A percentile compares a stretch with the other conserved stretches of the same genome.
Evolutionary conservation across 2,797 vertebrate genomes (phyloP).

Genomic region (Pelochelys cantorii): DNA sequence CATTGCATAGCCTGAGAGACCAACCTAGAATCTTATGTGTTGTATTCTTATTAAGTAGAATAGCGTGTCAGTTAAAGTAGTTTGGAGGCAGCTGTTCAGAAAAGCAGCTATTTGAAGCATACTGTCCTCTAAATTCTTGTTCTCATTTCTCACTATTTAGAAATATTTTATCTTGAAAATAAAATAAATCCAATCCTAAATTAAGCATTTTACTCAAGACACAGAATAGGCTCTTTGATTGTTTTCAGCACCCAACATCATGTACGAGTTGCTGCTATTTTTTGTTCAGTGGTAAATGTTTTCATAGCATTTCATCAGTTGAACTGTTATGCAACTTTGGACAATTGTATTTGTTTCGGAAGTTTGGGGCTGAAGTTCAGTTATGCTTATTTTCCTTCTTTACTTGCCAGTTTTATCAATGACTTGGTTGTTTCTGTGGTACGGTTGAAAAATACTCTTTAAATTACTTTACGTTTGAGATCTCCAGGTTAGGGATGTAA

Average conservation of each 20-base stretch:
- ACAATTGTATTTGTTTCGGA: slow-evolving; percentile 23
- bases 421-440: neutral
- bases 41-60: neutral
- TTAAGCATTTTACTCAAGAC: neutral
- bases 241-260: neutral
- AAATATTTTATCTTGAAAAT: neutral
- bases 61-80: neutral
- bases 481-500: neutral
- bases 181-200: neutral
- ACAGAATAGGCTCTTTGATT: neutral
- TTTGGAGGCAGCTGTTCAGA: neutral
- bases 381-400: neutral
- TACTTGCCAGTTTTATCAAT: neutral
- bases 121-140: neutral
- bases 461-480: neutral
- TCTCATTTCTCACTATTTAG: neutral
- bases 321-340: slow-evolving; percentile 3
- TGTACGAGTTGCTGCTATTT: neutral
- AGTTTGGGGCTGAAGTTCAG: neutral
- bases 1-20: neutral
- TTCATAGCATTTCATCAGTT: neutral
- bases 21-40: neutral
- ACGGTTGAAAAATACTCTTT: neutral
- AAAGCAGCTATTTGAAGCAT: neutral
- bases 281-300: neutral